A percentile compares a stretch with the other conserved stretches of the same genome.
Conservation (phyloP, 1,140 invertebrate genomes). For the Penaeus chinensis region DNA sequence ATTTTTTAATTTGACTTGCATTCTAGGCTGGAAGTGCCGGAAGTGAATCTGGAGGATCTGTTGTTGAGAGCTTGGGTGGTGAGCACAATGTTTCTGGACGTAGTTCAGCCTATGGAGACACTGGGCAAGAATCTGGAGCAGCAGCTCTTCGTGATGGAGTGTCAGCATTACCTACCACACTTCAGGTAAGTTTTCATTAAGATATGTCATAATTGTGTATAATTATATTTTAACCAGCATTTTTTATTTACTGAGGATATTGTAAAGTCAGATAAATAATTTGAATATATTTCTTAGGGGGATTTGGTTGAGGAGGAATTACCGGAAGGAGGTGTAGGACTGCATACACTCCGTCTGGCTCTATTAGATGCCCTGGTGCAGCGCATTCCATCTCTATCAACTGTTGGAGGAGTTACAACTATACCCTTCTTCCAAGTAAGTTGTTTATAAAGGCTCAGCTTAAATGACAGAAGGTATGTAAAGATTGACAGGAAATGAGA, state of each 20-base stretch:
- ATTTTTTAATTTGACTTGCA: neutral
- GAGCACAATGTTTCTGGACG: constrained; percentile 85
- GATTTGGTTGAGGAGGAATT: constrained; percentile 51
- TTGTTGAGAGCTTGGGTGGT: constrained; percentile 90
- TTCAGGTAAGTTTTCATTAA: constrained; percentile 29
- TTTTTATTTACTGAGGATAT: neutral
- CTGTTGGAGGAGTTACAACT: constrained; percentile 81
- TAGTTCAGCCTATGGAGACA: constrained; percentile 87
- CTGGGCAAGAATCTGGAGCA: constrained; percentile 69
- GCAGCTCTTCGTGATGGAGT: constrained; percentile 46
- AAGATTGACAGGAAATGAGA: neutral
- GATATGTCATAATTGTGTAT: neutral
- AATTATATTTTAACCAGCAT: neutral
- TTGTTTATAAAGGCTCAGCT: neutral
- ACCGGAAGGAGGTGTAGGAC: constrained; percentile 65
- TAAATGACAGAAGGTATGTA: neutral
- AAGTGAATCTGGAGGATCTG: constrained; percentile 89
- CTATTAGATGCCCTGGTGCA: constrained; percentile 77
- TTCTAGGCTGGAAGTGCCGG: constrained; percentile 73
- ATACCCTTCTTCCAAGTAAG: constrained; percentile 90
- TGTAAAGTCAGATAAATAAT: neutral
- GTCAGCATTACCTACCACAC: constrained; percentile 33
- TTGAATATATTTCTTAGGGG: constrained; percentile 20
- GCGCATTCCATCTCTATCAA: constrained; percentile 74
- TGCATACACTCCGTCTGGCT: constrained; percentile 77